Percentiles rank a stretch among this genome's conserved stretches.
Evolutionary conservation across 2,113 vertebrate species (phyloP).

Genomic region (Toxostoma redivivum): DNA sequence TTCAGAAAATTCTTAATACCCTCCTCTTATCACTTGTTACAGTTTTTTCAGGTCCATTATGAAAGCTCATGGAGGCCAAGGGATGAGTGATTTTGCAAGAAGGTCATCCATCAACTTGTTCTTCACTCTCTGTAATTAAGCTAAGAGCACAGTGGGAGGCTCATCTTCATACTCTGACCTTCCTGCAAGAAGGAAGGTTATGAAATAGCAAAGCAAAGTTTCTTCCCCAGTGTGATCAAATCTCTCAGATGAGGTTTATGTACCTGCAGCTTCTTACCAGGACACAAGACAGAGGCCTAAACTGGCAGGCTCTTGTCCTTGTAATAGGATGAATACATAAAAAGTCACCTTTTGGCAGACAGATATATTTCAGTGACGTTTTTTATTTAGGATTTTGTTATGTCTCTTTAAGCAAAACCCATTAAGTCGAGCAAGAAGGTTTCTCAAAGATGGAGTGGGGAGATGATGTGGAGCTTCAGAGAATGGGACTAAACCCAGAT

Average conservation of each 20-base stretch:
- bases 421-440: background rate
- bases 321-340: background rate
- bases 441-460: fast-evolving
- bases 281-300: background rate
- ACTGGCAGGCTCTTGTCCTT: background rate
- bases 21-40: background rate
- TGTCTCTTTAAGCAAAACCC: background rate
- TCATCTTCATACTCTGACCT: conserved; percentile 32
- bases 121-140: conserved; percentile 24
- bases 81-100: background rate
- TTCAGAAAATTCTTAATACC: background rate
- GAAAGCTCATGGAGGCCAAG: background rate
- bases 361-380: fast-evolving
- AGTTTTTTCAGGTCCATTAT: background rate
- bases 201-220: background rate
- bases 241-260: background rate
- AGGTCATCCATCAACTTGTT: conserved; percentile 20
- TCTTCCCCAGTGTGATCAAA: background rate
- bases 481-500: background rate
- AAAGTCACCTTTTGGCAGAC: background rate
- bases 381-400: background rate
- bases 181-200: background rate
- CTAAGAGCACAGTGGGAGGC: conserved; percentile 7
- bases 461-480: background rate
- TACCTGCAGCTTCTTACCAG: background rate